phyloP scores from a whole-genome alignment of 2,797 vertebrate genomes.

The Thalassophryne amazonica region DNA sequence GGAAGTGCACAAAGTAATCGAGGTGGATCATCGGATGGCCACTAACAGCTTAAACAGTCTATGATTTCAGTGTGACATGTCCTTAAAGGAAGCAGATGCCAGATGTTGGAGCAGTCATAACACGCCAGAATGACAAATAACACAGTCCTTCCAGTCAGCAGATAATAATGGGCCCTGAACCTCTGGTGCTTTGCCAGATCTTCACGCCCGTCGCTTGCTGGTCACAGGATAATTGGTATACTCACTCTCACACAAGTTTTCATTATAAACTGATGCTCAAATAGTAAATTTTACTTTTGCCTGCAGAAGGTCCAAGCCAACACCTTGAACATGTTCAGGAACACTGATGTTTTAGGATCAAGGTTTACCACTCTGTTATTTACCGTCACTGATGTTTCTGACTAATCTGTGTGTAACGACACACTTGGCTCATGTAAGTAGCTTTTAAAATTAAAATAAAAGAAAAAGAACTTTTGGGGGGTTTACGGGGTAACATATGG shows the following conservation, averaged over 20 bases:
- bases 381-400: neutral
- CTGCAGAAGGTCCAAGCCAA: neutral
- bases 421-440: neutral
- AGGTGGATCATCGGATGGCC: too few species aligned
- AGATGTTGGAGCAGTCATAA: slow-evolving; percentile 34
- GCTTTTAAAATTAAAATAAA: too few species aligned
- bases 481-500: neutral
- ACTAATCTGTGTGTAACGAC: neutral
- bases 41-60: too few species aligned
- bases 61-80: too few species aligned
- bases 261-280: slow-evolving; percentile 1
- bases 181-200: slow-evolving; percentile 15
- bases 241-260: slow-evolving; percentile 2
- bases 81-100: slow-evolving; percentile 21
- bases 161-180: slow-evolving; percentile 8
- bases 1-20: too few species aligned
- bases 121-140: slow-evolving; percentile 34
- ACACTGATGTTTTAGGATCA: neutral
- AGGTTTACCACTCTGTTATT: neutral
- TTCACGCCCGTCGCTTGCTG: slow-evolving; percentile 18
- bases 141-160: slow-evolving; percentile 1
- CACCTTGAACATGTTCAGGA: neutral
- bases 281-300: neutral
- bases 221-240: slow-evolving; percentile 4
- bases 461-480: neutral